Evolutionary conservation across 1,140 invertebrate genomes (phyloP).

Genomic region (Probaryconus sp.): DNA sequence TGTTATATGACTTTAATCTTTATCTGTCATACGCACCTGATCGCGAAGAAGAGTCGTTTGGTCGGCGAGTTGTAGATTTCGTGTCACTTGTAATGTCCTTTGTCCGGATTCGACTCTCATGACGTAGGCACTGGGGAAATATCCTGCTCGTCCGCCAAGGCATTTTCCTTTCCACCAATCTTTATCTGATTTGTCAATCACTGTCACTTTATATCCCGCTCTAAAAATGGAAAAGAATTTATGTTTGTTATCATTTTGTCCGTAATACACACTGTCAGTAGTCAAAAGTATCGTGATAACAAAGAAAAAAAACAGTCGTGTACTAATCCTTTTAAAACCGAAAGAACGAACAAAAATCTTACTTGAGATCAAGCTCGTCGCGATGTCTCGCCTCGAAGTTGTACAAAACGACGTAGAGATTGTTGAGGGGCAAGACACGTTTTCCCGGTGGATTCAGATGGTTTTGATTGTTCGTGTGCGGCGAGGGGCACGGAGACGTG

Average conservation of each 20-base stretch:
- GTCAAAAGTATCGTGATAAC: too few relatives aligned
- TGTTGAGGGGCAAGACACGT: conserved; percentile 86
- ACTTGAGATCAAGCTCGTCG: conserved; percentile 96
- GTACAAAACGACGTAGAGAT: conserved; percentile 96
- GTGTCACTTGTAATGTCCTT: conserved; percentile 89
- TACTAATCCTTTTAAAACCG: not conserved
- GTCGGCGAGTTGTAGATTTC: conserved; percentile 84
- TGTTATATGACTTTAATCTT: not conserved
- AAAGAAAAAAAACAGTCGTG: too few relatives aligned
- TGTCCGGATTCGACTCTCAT: conserved; percentile 93
- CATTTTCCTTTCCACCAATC: conserved; percentile 99
- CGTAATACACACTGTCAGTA: too few relatives aligned
- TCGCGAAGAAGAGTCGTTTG: conserved; percentile 83
- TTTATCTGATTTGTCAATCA: conserved; percentile 94
- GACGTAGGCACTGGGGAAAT: conserved; percentile 96
- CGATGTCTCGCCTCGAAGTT: conserved; percentile 96
- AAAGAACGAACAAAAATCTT: conserved; percentile 63
- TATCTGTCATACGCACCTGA: conserved; percentile 78
- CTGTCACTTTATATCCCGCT: conserved; percentile 96
- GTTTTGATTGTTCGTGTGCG: conserved; percentile 78
- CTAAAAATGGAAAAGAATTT: too few relatives aligned
- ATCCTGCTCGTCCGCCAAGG: conserved; percentile 89
- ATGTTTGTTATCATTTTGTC: too few relatives aligned
- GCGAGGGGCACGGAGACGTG: conserved; percentile 94
- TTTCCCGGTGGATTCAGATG: conserved; percentile 73